phyloP scores from a whole-genome alignment of 2,797 vertebrate genomes.

The Enteromius anoplus region DNA sequence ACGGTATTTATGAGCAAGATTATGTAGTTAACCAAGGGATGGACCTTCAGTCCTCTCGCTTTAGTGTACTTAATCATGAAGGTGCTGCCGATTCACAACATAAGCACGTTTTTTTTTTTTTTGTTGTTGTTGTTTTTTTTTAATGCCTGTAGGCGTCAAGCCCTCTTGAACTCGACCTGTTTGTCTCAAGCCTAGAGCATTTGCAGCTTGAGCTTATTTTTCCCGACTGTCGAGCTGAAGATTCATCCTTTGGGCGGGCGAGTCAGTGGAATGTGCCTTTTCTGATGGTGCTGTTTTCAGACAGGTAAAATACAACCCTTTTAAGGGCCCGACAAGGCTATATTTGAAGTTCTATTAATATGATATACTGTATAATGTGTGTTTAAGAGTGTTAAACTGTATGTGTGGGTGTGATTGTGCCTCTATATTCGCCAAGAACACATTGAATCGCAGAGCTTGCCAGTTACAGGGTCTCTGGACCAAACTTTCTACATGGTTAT shows the following conservation, averaged over 20 bases:
- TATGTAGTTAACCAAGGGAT: constrained; percentile 45
- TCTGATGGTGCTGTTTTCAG: constrained; percentile 89
- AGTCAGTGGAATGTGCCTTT: constrained; percentile 94
- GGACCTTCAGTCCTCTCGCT: constrained; percentile 57
- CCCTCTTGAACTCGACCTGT: constrained; percentile 1
- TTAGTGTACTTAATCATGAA: constrained; percentile 23
- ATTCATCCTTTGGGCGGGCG: constrained; percentile 60
- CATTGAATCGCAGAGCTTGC: constrained; percentile 78
- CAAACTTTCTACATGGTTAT: constrained; percentile 71
- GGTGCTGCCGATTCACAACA: constrained; percentile 8
- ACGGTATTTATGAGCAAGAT: constrained; percentile 45
- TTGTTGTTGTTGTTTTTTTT: too few species aligned
- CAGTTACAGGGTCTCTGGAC: constrained; percentile 80
- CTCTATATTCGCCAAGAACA: constrained; percentile 78
- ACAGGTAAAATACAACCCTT: constrained; percentile 71
- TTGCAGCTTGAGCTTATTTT: constrained; percentile 24
- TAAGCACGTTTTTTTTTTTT: not conserved
- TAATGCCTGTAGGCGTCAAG: not conserved
- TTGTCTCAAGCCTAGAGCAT: constrained; percentile 26
- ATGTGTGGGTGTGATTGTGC: constrained; percentile 55
- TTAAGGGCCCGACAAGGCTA: constrained; percentile 52
- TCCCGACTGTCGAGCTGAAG: constrained; percentile 59
- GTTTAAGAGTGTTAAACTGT: constrained; percentile 55
- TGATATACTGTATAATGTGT: constrained; percentile 71
- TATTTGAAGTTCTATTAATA: constrained; percentile 66